Evolutionary conservation across 2,797 vertebrate species (phyloP), one percentile per base, ranked within the genome.

Genomic region (Pipistrellus kuhlii): DNA sequence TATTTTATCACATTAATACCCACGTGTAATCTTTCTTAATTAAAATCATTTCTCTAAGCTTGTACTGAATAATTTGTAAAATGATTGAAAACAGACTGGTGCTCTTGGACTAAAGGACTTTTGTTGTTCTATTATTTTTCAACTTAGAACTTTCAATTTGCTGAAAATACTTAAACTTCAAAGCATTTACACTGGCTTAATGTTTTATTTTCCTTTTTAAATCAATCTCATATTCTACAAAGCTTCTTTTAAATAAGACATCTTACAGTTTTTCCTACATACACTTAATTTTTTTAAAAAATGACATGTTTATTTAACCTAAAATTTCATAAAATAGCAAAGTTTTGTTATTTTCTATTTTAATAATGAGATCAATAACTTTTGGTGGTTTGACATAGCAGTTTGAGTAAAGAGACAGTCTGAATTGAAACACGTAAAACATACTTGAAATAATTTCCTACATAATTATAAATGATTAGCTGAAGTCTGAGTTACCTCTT

Each of bases 11-110:
- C 91, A 86, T 94, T 95, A 95, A 92, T 93, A 57, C 35, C 41
- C 25, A 85, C 76, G 15, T 90, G 21, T 93, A 88, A 90, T 88
- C 44, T 87, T 96, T 85, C 38, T 94, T 96, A 96, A 97, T 94
- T 95, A 95, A 96, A 93, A 87, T 87, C 1, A 92, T 95, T 88
- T 96, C 20, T 90, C 30, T 72, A 92, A 89, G 64, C 41, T 76
- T 85, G 3, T n/a, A 76, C 69, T 96, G 90, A 96, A 92, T 96
- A 92, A 85, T 93, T 96, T 95, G 77, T 93, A 84, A 94, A 84
- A 84, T 66, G 46, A 95, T 69, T 95, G n/a, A 90, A 95, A 96
- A 92, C 82, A 95, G 71, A 94, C 21, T 86, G 59, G 53, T 86
- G 5, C 44, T 85, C 15, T 91, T 96, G 94, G 68, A 81, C 23